Base-by-base conservation (phyloP, 2,888 invertebrate species). In the Lissonota sp. region DNA sequence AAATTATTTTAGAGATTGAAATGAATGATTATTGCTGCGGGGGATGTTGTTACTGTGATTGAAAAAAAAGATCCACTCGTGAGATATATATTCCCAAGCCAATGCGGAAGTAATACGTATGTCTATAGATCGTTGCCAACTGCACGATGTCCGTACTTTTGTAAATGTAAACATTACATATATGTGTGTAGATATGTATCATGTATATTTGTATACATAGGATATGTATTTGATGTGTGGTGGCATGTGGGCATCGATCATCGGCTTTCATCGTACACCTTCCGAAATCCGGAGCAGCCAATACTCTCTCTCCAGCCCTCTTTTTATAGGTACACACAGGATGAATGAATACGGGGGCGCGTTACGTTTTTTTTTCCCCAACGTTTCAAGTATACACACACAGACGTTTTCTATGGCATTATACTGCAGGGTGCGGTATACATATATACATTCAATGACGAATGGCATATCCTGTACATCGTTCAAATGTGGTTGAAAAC, bases 401-500 rank as follows among this genome's bases (percentile, higher is more conserved):
- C 49, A 66, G 16, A 62, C 73, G 75, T 70, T 16, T 67, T 64
- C 64, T 79, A 73, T 44, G 69, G 40, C 49, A 74, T 51, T 46
- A 66, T 58, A 74, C 6, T 58, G 60, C 26, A 51, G 26, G n/a
- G 60, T 10, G 49, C 7, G 57, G 16, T 14, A 58, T 74, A 66
- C 14, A 58, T 74, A 66, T 57, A 57, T n/a, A 26, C 4, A 66
- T 66, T 49, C 58, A 49, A 58, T 26, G 51, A 10, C 58, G 40
- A 60, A 51, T 60, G 60, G 51, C 67, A 49, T 62, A 70, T 71
- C 70, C 46, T 66, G 51, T 74, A 63, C 72, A 58, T 55, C 42
- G 74, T 66, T 74, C 67, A 81, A 81, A 79, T 75, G 79, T 81
- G 81, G 81, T 81, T 71, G 78, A 46, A 81, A 80, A 67, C 74